phyloP scores from a whole-genome alignment of 53 echinoderm and acorn worm genomes.

The Arbacia lixula region DNA sequence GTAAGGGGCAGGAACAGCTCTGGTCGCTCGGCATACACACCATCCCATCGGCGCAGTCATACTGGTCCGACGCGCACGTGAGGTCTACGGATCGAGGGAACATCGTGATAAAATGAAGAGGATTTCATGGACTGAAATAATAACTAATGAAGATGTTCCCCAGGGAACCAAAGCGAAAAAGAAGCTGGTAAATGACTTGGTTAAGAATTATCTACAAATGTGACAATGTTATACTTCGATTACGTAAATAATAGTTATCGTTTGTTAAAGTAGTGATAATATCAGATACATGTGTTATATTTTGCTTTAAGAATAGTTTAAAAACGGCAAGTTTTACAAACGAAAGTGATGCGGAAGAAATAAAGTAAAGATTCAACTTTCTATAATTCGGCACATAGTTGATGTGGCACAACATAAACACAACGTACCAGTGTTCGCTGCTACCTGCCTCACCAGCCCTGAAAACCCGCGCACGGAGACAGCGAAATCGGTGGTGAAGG shows the following conservation, averaged over 20 bases:
- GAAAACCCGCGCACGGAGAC: constrained; percentile 17
- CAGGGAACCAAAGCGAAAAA: too few relatives aligned
- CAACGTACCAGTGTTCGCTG: not conserved
- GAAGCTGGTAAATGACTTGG: too few relatives aligned
- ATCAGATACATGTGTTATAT: too few relatives aligned
- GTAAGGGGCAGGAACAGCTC: constrained; percentile 7
- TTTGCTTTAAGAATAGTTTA: too few relatives aligned
- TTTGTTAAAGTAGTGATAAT: too few relatives aligned
- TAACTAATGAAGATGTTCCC: too few relatives aligned
- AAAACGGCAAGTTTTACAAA: too few relatives aligned
- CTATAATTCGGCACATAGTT: not conserved
- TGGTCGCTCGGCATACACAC: constrained; percentile 30
- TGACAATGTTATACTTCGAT: too few relatives aligned
- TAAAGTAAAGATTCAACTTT: not conserved
- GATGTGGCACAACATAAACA: not conserved
- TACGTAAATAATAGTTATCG: too few relatives aligned
- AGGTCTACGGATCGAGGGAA: not conserved
- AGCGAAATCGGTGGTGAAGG: constrained; percentile 17
- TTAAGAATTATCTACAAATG: too few relatives aligned
- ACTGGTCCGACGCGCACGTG: not conserved
- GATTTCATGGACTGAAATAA: too few relatives aligned
- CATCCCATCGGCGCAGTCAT: constrained; percentile 14
- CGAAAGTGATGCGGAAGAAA: not conserved
- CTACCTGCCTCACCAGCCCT: constrained; percentile 1
- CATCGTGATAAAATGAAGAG: too few relatives aligned